Conservation (phyloP, 2,113 vertebrate species). For the Odobenus rosmarus region DNA sequence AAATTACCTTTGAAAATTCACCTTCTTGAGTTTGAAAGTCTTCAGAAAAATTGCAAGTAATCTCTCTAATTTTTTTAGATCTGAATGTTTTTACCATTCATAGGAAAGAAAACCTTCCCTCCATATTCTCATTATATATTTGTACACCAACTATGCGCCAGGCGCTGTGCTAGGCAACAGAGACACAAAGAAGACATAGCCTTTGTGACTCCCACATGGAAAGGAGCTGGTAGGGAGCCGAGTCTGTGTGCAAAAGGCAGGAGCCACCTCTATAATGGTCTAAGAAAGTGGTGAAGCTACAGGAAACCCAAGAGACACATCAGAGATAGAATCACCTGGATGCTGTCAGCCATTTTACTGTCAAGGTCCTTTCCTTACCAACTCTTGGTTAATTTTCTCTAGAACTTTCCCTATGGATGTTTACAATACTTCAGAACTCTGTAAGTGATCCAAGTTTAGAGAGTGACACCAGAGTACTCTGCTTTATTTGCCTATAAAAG, state of each 20-base stretch:
- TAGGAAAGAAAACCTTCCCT: background rate
- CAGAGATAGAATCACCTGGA: background rate
- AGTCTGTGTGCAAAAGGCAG: background rate
- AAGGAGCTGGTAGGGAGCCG: background rate
- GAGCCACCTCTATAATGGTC: background rate
- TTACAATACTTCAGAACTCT: background rate
- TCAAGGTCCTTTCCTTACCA: background rate
- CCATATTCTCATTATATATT: background rate
- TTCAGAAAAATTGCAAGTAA: background rate
- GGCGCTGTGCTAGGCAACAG: background rate
- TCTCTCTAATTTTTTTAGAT: background rate
- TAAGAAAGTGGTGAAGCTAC: background rate
- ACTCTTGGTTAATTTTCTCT: background rate
- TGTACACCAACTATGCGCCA: background rate
- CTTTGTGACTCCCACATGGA: background rate
- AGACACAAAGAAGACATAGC: background rate
- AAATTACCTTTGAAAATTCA: slow-evolving; percentile 29
- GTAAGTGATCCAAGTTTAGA: slow-evolving; percentile 14
- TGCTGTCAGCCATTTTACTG: background rate
- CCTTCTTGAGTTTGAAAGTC: background rate
- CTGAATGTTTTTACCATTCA: background rate
- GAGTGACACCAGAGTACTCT: background rate
- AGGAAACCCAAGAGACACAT: background rate
- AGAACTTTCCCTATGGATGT: background rate
- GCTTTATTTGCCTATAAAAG: slow-evolving; percentile 45